These are phyloP conservation scores for Ictalurus punctatus DNA, from an alignment of 2,113 vertebrate genomes.

Conservation along the genomic window DNA sequence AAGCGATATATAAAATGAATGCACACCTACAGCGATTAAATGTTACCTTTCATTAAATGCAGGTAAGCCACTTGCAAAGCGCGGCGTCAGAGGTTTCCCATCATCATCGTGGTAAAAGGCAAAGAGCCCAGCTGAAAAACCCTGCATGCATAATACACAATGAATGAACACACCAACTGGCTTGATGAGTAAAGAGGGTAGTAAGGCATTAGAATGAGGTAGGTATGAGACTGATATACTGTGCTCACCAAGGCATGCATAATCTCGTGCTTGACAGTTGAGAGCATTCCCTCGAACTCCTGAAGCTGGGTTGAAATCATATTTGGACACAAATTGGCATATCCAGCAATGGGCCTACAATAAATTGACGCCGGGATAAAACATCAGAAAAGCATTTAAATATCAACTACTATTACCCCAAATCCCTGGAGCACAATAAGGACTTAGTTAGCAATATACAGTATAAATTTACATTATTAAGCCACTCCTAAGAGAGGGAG, in stretches of 20 bases:
- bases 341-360: conserved; percentile 89
- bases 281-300: conserved; percentile 94
- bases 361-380: conserved; percentile 31
- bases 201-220: not conserved
- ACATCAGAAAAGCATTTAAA: not conserved
- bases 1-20: not conserved
- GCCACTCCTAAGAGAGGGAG: no score
- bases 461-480: not conserved
- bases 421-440: not conserved
- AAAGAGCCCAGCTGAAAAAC: conserved; percentile 96
- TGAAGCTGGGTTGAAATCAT: conserved; percentile 95
- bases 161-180: not conserved
- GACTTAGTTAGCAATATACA: not conserved
- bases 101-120: conserved; percentile 93
- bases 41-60: conserved; percentile 89
- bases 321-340: conserved; percentile 94
- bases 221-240: not conserved
- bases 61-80: conserved; percentile 88
- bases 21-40: not conserved
- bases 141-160: conserved; percentile 72
- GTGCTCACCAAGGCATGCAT: conserved; percentile 89
- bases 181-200: not conserved
- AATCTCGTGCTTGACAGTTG: conserved; percentile 97
- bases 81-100: conserved; percentile 88
- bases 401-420: not conserved